Conservation (phyloP, 2,797 vertebrate genomes). For the Megaceryle alcyon region DNA sequence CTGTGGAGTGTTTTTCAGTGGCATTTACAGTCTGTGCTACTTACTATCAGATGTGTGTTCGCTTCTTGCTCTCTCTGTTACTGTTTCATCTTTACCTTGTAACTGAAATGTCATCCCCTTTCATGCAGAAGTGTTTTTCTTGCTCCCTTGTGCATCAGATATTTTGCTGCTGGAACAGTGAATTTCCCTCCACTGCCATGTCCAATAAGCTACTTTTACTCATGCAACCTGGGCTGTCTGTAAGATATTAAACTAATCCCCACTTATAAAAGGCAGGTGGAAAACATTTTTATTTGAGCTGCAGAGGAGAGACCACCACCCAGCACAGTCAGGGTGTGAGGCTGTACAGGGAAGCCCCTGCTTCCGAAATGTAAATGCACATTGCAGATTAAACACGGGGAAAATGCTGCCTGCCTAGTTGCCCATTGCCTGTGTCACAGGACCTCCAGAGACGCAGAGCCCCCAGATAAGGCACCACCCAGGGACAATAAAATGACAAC, state of each 20-base stretch:
- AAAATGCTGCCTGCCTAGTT: neutral
- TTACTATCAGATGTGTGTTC: neutral
- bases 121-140: neutral
- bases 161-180: neutral
- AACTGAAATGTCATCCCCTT: neutral
- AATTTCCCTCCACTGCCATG: neutral
- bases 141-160: neutral
- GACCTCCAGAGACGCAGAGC: neutral
- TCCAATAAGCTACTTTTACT: neutral
- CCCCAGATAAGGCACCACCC: neutral
- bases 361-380: neutral
- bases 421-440: neutral
- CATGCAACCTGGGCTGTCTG: accelerated
- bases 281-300: neutral
- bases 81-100: neutral
- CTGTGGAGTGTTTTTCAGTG: neutral
- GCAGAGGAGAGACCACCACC: neutral
- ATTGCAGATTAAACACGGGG: neutral
- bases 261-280: neutral
- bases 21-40: neutral
- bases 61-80: neutral
- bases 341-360: neutral
- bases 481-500: neutral
- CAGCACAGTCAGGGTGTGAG: neutral
- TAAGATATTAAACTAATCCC: neutral